Evolutionary conservation across 2,113 vertebrate species (phyloP).

Genomic region (Zapornia atra): DNA sequence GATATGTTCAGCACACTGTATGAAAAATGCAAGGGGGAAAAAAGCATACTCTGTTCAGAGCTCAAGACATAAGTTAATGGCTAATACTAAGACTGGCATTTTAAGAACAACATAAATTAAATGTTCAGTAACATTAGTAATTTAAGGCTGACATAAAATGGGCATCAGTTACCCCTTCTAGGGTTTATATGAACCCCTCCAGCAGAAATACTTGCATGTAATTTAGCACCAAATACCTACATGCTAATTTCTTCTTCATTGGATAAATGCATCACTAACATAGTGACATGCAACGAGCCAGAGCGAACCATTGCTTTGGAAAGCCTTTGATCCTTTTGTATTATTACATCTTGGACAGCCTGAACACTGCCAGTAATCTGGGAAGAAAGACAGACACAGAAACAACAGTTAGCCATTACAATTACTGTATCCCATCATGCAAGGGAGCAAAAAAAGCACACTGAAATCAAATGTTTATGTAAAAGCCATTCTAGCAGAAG

Average conservation of each 20-base stretch:
- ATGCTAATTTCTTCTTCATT: constrained; percentile 84
- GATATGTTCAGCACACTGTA: not conserved
- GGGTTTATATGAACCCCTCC: not conserved
- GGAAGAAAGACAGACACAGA: not conserved
- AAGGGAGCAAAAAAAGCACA: not conserved
- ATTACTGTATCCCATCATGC: constrained; percentile 8
- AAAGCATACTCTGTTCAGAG: not conserved
- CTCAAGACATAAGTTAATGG: not conserved
- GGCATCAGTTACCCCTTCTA: not conserved
- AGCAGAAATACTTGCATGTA: not conserved
- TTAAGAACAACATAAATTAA: not conserved
- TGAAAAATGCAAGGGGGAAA: not conserved
- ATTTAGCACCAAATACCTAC: constrained; percentile 78
- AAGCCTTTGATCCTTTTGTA: constrained; percentile 84
- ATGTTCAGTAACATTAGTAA: not conserved
- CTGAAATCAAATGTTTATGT: not conserved
- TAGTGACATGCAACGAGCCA: constrained; percentile 89
- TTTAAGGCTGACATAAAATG: not conserved
- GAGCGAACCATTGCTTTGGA: constrained; percentile 83
- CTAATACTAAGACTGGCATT: not conserved
- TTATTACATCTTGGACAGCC: constrained; percentile 82
- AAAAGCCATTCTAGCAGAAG: constrained; percentile 1
- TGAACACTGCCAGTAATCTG: constrained; percentile 84
- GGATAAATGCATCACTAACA: constrained; percentile 88
- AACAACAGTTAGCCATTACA: constrained; percentile 9